Conservation (phyloP, 1,140 invertebrate genomes). For the Zaprionus nigranus region DNA sequence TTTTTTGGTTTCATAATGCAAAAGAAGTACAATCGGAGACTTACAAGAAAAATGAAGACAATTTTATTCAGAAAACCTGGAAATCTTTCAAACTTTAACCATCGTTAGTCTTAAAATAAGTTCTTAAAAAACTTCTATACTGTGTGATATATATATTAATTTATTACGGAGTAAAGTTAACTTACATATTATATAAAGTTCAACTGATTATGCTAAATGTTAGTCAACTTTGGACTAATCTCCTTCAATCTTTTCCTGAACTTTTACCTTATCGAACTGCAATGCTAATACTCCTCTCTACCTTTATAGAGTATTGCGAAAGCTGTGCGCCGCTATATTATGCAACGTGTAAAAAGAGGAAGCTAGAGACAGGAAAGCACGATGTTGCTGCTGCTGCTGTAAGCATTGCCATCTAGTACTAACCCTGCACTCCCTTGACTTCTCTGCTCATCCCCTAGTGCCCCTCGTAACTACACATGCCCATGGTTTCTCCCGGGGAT, state of each 20-base stretch:
- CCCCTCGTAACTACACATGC: neutral
- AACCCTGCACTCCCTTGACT: neutral
- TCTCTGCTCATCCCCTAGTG: constrained; percentile 10
- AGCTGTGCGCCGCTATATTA: constrained; percentile 50
- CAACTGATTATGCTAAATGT: too few relatives aligned
- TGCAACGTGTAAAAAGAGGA: constrained; percentile 65
- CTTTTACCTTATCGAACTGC: neutral
- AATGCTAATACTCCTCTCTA: neutral
- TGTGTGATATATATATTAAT: too few relatives aligned
- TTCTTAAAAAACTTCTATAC: too few relatives aligned
- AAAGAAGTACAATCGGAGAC: too few relatives aligned
- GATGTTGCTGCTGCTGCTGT: constrained; percentile 30
- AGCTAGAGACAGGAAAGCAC: constrained; percentile 57
- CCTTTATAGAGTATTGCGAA: constrained; percentile 20
- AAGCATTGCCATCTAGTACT: constrained; percentile 12
- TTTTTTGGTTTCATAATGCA: too few relatives aligned
- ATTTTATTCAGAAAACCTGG: too few relatives aligned
- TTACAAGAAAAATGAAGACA: too few relatives aligned
- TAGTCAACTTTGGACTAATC: too few relatives aligned
- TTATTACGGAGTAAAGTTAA: too few relatives aligned
- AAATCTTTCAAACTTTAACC: too few relatives aligned
- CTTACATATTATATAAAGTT: too few relatives aligned
- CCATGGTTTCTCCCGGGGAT: constrained; percentile 3
- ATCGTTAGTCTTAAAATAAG: too few relatives aligned
- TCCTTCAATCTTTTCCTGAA: neutral